Evolutionary conservation across 2,797 vertebrate genomes (phyloP), one percentile per base, ranked within the genome.

Genomic region (Trichosurus vulpecula): DNA sequence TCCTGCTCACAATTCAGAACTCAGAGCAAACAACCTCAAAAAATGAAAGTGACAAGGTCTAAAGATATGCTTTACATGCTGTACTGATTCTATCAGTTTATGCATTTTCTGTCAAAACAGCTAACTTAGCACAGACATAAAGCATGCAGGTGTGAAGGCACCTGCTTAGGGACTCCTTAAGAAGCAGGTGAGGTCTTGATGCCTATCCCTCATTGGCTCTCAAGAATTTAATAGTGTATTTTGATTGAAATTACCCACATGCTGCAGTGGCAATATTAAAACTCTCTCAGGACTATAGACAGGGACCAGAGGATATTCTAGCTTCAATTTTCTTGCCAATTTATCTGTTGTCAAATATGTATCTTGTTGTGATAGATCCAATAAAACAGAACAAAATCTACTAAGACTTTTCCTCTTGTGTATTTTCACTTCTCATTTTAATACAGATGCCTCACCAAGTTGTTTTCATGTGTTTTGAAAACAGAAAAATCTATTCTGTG

Each of bases 41-140:
- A 96, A 96, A 96, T 94, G 95, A 96, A 97, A 96, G 96, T 94
- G 91, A 97, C 96, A 97, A 95, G 94, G 94, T 97, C 95, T 98
- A 93, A 95, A 97, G 96, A 94, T 96, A 41, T 74, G 19, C 97
- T 58, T 97, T 54, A 94, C 54, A 93, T 96, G 93, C 96, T 96
- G 81, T 51, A 92, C 87, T 97, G 97, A 95, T 95, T 96, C 91
- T 93, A 3, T 90, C 41, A 91, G 57, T 93, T 94, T 97, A 94
- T 94, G 92, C 57, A 93, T 31, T 95, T 94, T 89, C 92, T 98
- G 93, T 97, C 95, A 98, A 97, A 98, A 96, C 52, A 97, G 95
- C 96, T 94, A 54, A 55, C 47, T n/a, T 52, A 92, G 91, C n/a
- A 94, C 22, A 93, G 30, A 91, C 14, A 89, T 92, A 96, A 97